Base-by-base conservation (phyloP, 2,888 invertebrate species). In the Isotomurus palustris region DNA sequence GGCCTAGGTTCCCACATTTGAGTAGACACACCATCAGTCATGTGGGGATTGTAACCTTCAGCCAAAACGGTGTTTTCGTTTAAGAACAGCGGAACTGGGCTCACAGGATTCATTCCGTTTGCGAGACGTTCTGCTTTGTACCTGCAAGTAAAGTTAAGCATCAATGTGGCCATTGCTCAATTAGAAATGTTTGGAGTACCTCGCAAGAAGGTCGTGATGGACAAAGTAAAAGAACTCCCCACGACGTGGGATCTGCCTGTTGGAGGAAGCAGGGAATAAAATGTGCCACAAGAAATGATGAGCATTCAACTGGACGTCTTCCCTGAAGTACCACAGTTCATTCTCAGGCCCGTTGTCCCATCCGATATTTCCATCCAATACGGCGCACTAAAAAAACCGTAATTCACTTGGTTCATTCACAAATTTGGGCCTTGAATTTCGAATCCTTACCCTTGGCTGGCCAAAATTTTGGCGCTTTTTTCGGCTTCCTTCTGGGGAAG, bases 31-130 rank as follows among this genome's bases (percentile, higher is more conserved):
- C 27, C 32, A 32, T 49, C 49, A 21, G 19, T 32, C 17, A 49
- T 35, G n/a, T 49, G 49, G 10, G 49, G 49, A 36, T 49, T 49
- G 25, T 49, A 49, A 21, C 35, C 49, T 49, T 47, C 47, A 3
- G 12, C 28, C 5, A 47, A 10, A 25, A 47, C 25, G 3, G 27
- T 28, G 47, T 47, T 25, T 5, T 14, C 12, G 5, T 47, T 14
- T 6, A 47, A 14, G 28, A 8, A 24, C 17, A 47, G 19, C 6
- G 47, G 47, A 24, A 19, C 25, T 47, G 47, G 25, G 17, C 14
- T 28, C 25, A 14, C n/a, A 27, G n/a, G 28, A 47, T 12, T 6
- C 3, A 47, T n/a, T n/a, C 47, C 47, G 24, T 47, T 47, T 5
- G 27, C 6, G 10, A 47, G 12, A 12, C 47, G 12, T 17, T 47